Evolutionary conservation across 2,888 invertebrate species (phyloP).

Genomic region (Drosophila neonasuta): DNA sequence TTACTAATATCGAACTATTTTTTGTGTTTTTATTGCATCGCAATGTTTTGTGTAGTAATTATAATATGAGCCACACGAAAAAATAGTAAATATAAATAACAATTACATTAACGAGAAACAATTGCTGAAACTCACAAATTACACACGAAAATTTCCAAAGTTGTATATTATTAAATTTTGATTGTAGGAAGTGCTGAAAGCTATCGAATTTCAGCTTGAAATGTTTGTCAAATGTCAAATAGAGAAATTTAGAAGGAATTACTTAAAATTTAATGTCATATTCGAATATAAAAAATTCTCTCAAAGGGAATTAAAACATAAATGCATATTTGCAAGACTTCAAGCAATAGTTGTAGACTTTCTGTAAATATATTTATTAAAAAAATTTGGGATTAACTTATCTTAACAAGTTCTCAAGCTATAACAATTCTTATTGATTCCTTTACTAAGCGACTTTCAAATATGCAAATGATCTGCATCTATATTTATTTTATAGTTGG

Average conservation of each 20-base stretch:
- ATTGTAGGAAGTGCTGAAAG: background rate
- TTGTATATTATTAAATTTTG: slow-evolving; percentile 8
- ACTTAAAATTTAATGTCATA: too few relatives aligned
- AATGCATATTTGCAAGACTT: too few relatives aligned
- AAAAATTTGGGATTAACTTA: too few relatives aligned
- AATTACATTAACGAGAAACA: slow-evolving; percentile 15
- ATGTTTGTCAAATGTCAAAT: too few relatives aligned
- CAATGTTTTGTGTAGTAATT: slow-evolving; percentile 23
- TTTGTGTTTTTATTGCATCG: slow-evolving; percentile 30
- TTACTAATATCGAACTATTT: slow-evolving; percentile 42
- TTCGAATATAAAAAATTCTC: too few relatives aligned
- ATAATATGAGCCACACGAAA: slow-evolving; percentile 8
- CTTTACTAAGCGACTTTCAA: background rate
- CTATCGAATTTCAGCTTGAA: background rate
- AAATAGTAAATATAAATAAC: slow-evolving; percentile 12
- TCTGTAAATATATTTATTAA: too few relatives aligned
- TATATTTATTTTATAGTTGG: background rate
- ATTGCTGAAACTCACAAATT: slow-evolving; percentile 11
- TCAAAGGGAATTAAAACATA: too few relatives aligned
- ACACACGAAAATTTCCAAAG: slow-evolving; percentile 10
- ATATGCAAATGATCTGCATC: background rate
- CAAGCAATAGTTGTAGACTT: too few relatives aligned
- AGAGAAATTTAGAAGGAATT: too few relatives aligned
- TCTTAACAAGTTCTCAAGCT: too few relatives aligned
- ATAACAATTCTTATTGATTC: background rate